Base-by-base conservation (phyloP, 2,113 vertebrate species). In the Ctenodactylus gundi region DNA sequence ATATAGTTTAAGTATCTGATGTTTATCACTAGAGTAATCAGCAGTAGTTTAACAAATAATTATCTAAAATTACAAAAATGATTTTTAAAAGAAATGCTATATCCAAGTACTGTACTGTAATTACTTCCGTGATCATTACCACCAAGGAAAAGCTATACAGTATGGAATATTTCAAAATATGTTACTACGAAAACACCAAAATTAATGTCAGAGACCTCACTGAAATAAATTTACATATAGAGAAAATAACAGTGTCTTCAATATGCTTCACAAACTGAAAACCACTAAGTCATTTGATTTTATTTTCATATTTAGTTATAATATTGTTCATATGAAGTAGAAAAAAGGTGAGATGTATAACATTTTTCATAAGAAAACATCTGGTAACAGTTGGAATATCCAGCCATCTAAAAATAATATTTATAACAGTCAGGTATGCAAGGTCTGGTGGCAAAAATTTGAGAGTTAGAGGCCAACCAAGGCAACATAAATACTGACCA, bases 281-380 rank as follows among this genome's bases (percentile, higher is more conserved):
- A n/a, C 68, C 12, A 34, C 58, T 84, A 84, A 21, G n/a, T 17
- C 18, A 39, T 60, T 83, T 85, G 53, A 55, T 57, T n/a, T 80
- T 75, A 65, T 58, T 80, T 86, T 76, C 46, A 23, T 75, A 51
- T 76, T 78, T 73, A 10, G 11, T 41, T 39, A 46, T 86, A 29
- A 46, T 86, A 29, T 21, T 91, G 49, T 51, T 93, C 67, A n/a
- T 65, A 29, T 85, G 46, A 77, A 64, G 25, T 84, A 70, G 46
- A 93, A n/a, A 64, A 85, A 89, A 94, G 49, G 17, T 90, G 41
- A 84, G 76, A 55, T 86, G 85, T 73, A 14, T 86, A 62, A 31
- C 10, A 60, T 58, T 88, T 85, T n/a, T 23, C 83, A 20, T n/a
- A 89, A 29, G 82, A 46, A 21, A 77, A 92, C 92, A 75, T 60